phyloP scores from a whole-genome alignment of 2,888 invertebrate species.

The Patella depressa region DNA sequence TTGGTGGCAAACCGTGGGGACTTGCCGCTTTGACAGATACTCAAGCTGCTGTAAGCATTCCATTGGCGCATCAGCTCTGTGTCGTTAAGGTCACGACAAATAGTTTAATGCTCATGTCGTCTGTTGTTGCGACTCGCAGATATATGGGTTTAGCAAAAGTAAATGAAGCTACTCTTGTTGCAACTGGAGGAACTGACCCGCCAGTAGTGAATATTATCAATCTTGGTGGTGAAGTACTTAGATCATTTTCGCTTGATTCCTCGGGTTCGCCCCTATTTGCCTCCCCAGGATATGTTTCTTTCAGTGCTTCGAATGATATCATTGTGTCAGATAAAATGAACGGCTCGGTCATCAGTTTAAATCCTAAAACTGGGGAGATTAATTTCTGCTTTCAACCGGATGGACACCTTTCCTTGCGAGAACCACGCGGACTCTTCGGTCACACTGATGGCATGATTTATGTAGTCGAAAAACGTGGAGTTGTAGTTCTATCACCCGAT shows the following conservation, averaged over 20 bases:
- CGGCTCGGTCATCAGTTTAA: conserved; percentile 25
- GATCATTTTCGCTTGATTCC: conserved; percentile 26
- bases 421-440: conserved; percentile 29
- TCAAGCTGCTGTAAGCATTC: conserved; percentile 33
- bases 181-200: conserved; percentile 32
- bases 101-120: conserved; percentile 22
- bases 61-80: conserved; percentile 32
- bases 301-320: conserved; percentile 21
- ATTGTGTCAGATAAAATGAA: conserved; percentile 33
- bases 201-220: conserved; percentile 37
- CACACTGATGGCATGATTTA: conserved; percentile 22
- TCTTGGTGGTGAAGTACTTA: conserved; percentile 34
- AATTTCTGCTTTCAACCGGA: conserved; percentile 25
- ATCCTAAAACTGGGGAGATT: conserved; percentile 12
- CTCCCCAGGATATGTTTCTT: conserved; percentile 32
- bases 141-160: conserved; percentile 34
- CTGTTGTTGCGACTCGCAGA: conserved; percentile 24
- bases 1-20: conserved; percentile 37
- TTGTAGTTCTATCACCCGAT: conserved; percentile 23
- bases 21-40: conserved; percentile 28
- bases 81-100: conserved; percentile 26
- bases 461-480: conserved; percentile 32
- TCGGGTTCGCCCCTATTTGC: conserved; percentile 23
- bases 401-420: conserved; percentile 20
- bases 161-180: conserved; percentile 27